Base-by-base conservation (phyloP, 64 coral and sea anemone species). In the Cladopsammia gracilis region DNA sequence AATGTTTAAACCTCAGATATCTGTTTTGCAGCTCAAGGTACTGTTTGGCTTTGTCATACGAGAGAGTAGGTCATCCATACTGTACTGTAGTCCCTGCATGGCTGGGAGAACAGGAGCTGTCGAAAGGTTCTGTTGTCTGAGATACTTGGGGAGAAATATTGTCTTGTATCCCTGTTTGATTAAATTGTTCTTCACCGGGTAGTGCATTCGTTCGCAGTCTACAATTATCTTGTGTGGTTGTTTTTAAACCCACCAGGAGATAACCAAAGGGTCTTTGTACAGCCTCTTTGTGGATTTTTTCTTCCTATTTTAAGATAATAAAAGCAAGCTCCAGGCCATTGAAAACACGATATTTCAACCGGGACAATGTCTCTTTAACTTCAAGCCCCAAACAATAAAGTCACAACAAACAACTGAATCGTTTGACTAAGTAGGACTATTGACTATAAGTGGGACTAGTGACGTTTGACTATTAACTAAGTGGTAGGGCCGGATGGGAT, bases 261-360 rank as follows among this genome's bases (percentile, higher is more conserved):
- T 92, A 83, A 15, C 76, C 68, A 74, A 71, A 84, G 6, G 89
- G 48, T 57, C 64, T 82, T 11, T 42, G 53, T 1, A 80, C 66
- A 20, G 89, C 89, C 53, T 92, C 64, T 72, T 92, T 45, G 71
- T 83, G 82, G 34, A 34, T n/a, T n/a, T n/a, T n/a, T n/a, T n/a
- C n/a, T n/a, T n/a, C n/a, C n/a, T n/a, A n/a, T n/a, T n/a, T n/a
- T n/a, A n/a, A n/a, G n/a, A n/a, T n/a, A n/a, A n/a, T n/a, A n/a
- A n/a, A n/a, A n/a, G n/a, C n/a, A n/a, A n/a, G n/a, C n/a, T n/a
- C n/a, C n/a, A n/a, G n/a, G n/a, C n/a, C n/a, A n/a, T n/a, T n/a
- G n/a, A n/a, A n/a, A n/a, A n/a, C n/a, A n/a, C n/a, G n/a, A n/a
- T n/a, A n/a, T n/a, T n/a, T n/a, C n/a, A n/a, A n/a, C n/a, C n/a